phyloP scores from a whole-genome alignment of 2,797 vertebrate genomes.

The Fundulus diaphanus region DNA sequence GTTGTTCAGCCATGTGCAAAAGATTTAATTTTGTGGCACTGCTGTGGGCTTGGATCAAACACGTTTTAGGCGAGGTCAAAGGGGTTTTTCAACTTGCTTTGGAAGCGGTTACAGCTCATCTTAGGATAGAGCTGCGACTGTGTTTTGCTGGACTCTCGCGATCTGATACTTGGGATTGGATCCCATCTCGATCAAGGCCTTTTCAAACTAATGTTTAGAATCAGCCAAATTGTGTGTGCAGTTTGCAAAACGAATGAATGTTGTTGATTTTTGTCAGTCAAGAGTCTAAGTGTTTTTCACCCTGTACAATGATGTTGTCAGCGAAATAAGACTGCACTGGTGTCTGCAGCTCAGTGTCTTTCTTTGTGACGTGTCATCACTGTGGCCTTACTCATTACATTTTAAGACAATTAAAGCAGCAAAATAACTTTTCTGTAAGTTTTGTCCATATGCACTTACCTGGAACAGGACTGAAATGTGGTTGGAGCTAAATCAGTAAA shows the following conservation, averaged over 20 bases:
- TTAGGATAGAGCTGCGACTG: neutral
- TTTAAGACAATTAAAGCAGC: neutral
- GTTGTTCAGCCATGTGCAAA: conserved; percentile 6
- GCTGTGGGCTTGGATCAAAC: neutral
- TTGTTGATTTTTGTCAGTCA: too few species aligned
- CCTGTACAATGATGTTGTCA: neutral
- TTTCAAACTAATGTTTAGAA: neutral
- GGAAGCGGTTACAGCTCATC: neutral
- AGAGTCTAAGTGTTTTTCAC: neutral
- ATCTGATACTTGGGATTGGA: neutral
- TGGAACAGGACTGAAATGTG: neutral
- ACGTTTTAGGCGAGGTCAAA: neutral
- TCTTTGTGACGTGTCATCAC: too few species aligned
- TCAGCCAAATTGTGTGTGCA: neutral
- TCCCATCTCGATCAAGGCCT: neutral
- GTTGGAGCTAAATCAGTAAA: neutral
- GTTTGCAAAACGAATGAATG: neutral
- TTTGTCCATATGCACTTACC: neutral
- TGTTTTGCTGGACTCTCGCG: neutral
- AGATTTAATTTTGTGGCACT: neutral
- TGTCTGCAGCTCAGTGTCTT: neutral
- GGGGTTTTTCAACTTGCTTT: neutral
- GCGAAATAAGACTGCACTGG: neutral
- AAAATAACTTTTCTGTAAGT: neutral
- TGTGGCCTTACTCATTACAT: too few species aligned